Evolutionary conservation across 2,797 vertebrate species (phyloP).

Genomic region (Sebastes steindachneri): DNA sequence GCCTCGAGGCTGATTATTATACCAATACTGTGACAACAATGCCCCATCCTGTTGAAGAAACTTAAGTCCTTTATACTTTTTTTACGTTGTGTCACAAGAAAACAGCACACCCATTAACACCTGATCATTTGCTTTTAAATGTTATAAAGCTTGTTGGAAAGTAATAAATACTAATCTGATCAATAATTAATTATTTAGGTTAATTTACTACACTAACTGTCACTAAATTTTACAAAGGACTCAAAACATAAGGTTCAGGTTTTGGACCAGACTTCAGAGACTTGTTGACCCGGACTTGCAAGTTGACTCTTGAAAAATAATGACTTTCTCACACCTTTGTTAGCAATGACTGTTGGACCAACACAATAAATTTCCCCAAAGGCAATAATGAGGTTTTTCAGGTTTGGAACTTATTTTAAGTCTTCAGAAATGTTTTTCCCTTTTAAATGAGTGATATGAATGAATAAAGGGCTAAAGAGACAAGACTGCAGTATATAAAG

Average conservation of each 20-base stretch:
- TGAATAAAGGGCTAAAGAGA: background rate
- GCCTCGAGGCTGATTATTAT: background rate
- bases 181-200: background rate
- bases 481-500: background rate
- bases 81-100: background rate
- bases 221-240: background rate
- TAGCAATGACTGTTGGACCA: background rate
- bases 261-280: background rate
- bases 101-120: background rate
- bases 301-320: background rate
- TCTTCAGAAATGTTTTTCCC: background rate
- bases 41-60: background rate
- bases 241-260: background rate
- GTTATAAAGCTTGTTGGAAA: background rate
- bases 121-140: background rate
- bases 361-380: background rate
- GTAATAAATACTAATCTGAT: background rate
- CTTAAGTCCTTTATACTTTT: background rate
- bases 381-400: background rate
- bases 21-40: background rate
- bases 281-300: background rate
- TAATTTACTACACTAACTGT: background rate
- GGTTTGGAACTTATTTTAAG: background rate
- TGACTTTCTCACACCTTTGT: background rate
- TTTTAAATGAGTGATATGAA: background rate